These are phyloP conservation scores for Epizoanthus ramosus DNA, from an alignment of 92 coral and sea anemone species.

Conservation along the genomic window DNA sequence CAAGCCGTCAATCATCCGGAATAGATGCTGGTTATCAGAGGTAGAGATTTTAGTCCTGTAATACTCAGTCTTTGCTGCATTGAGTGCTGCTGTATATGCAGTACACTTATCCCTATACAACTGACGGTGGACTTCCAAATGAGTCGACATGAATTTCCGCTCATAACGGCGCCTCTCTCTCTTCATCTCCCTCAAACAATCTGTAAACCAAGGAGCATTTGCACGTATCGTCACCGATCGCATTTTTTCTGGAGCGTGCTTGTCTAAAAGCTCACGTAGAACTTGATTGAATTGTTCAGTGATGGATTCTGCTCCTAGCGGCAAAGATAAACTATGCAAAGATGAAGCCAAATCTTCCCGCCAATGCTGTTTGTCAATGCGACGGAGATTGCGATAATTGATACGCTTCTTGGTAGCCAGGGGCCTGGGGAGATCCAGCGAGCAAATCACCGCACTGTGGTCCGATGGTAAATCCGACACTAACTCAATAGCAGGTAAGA, in stretches of 20 bases:
- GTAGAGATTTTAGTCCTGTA: not conserved
- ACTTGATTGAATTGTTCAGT: slow-evolving; percentile 32
- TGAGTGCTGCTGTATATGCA: not conserved
- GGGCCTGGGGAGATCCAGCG: slow-evolving; percentile 11
- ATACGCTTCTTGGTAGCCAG: slow-evolving; percentile 31
- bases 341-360: slow-evolving; percentile 17
- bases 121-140: slow-evolving; percentile 7
- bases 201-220: slow-evolving; percentile 45
- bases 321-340: not conserved
- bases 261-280: slow-evolving; percentile 19
- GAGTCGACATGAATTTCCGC: slow-evolving; percentile 17
- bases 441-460: slow-evolving; percentile 26
- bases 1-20: slow-evolving; percentile 16
- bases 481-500: too few relatives aligned
- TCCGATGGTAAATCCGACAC: slow-evolving; percentile 32
- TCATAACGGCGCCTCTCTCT: slow-evolving; percentile 24
- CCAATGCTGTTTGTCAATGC: slow-evolving; percentile 21
- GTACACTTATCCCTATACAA: not conserved
- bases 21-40: slow-evolving; percentile 3
- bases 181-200: slow-evolving; percentile 1
- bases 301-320: not conserved
- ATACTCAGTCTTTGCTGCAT: slow-evolving; percentile 8
- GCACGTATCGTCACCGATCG: slow-evolving; percentile 30
- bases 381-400: slow-evolving; percentile 17
- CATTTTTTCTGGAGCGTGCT: slow-evolving; percentile 39